Evolutionary conservation across 2,113 vertebrate genomes (phyloP).

Genomic region (Aramus guarauna): DNA sequence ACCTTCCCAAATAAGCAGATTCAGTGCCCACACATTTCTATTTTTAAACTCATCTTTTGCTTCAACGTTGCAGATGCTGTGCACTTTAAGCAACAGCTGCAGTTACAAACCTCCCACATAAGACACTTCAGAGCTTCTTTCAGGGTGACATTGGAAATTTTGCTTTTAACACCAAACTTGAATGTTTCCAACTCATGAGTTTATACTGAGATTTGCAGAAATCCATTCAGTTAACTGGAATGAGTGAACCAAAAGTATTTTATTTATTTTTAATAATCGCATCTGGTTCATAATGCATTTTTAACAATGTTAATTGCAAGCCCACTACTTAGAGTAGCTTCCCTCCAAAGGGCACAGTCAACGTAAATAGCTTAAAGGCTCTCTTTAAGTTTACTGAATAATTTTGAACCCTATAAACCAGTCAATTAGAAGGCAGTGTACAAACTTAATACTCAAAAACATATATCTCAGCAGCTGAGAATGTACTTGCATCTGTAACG

Average conservation of each 20-base stretch:
- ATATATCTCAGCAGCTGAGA: not conserved
- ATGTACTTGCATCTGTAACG: not conserved
- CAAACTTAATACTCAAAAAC: not conserved
- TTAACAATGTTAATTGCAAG: conserved; percentile 5
- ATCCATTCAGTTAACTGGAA: not conserved
- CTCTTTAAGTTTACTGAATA: not conserved
- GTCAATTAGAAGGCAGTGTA: not conserved
- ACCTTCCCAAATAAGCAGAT: not conserved
- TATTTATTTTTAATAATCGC: conserved; percentile 45
- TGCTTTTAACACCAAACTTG: not conserved
- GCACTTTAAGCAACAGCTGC: not conserved
- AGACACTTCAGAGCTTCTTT: not conserved
- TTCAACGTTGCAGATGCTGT: not conserved
- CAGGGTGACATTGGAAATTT: not conserved
- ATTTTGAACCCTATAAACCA: not conserved
- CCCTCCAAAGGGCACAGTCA: not conserved
- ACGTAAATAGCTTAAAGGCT: conserved; percentile 23
- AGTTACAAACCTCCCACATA: not conserved
- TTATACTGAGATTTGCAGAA: not conserved
- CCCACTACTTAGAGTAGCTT: not conserved
- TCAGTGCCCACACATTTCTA: not conserved
- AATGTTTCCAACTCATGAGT: not conserved
- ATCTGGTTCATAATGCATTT: conserved; percentile 24
- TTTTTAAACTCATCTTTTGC: not conserved
- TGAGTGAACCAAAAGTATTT: not conserved